Base-by-base conservation (phyloP, 2,797 vertebrate species). In the Hyperoplus lanceolatus region DNA sequence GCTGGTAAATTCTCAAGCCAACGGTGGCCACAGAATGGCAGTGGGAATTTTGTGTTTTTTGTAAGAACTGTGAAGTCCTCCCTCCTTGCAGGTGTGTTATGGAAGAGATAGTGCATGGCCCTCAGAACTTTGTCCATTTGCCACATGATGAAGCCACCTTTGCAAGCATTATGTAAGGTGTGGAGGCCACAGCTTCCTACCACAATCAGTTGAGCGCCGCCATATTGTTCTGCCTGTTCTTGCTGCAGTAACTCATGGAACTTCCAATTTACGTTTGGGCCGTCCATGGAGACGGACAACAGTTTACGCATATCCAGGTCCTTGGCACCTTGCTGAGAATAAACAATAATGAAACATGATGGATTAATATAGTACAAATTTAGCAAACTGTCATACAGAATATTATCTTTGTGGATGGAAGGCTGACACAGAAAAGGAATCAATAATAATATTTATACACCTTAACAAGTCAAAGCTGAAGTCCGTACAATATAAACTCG, bases 131-230 rank as follows among this genome's bases (percentile, higher is more conserved):
- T 53, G 50, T 53, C 50, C 50, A 53, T 15, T 53, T 53, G 50
- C 50, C 50, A 53, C 50, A 53, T 9, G 12, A 53, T 4, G 18
- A 53, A 53, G 50, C 50, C 50, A 12, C 4, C 16, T 53, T 53
- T 53, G 50, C 50, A 53, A 53, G 50, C 50, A 53, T 53, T 87
- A 54, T 83, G 81, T 8, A 78, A 71, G 45, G 70, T 60, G 51
- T 78, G 66, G 38, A 77, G 67, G 3, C 74, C 66, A 72, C 70
- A 83, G 61, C 62, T 86, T 51, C 77, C 77, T 10, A 82, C 70
- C 73, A 53, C 50, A 53, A 53, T 53, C 50, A 53, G 50, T 53
- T 53, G 50, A 53, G 8, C 50, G 5, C 50, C 59, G 15, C 76
- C 55, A 82, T 63, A 77, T 9, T 21, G 11, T 46, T 86, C 77